These are phyloP conservation scores for Coryphaenoides rupestris DNA, from an alignment of 2,113 vertebrate species.

Conservation along the genomic window DNA sequence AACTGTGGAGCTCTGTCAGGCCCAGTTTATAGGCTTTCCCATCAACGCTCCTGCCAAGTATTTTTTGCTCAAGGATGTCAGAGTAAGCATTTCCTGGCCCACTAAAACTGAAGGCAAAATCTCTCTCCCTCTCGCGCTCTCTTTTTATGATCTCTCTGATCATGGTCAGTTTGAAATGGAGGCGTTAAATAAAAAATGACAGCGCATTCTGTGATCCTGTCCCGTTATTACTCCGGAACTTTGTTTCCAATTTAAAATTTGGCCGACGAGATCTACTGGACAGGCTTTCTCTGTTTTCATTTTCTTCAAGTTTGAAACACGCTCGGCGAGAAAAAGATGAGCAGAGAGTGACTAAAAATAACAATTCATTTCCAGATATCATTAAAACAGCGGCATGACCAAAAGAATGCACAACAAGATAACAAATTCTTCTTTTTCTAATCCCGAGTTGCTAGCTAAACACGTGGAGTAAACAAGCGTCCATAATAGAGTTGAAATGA, in stretches of 20 bases:
- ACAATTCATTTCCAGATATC: background rate
- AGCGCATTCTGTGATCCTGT: background rate
- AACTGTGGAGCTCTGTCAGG: background rate
- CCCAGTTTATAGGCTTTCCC: background rate
- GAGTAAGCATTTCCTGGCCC: background rate
- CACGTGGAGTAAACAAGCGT: background rate
- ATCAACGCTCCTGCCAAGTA: background rate
- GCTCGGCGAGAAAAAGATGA: background rate
- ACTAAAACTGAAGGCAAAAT: background rate
- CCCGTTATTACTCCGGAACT: no score
- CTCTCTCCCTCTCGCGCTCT: no score
- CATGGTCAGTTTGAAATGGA: conserved; percentile 8
- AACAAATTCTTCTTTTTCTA: background rate
- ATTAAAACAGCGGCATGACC: background rate
- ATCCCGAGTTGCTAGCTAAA: background rate
- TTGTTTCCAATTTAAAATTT: no score
- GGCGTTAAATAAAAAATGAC: conserved; percentile 1
- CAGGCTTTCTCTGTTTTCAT: no score
- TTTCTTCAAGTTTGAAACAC: background rate
- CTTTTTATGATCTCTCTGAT: background rate
- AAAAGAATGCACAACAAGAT: background rate
- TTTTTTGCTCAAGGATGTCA: background rate
- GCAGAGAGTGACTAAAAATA: background rate
- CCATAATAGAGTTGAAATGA: background rate
- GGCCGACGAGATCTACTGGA: no score